phyloP scores from a whole-genome alignment of 2,797 vertebrate genomes.

The Pteronotus mesoamericanus region DNA sequence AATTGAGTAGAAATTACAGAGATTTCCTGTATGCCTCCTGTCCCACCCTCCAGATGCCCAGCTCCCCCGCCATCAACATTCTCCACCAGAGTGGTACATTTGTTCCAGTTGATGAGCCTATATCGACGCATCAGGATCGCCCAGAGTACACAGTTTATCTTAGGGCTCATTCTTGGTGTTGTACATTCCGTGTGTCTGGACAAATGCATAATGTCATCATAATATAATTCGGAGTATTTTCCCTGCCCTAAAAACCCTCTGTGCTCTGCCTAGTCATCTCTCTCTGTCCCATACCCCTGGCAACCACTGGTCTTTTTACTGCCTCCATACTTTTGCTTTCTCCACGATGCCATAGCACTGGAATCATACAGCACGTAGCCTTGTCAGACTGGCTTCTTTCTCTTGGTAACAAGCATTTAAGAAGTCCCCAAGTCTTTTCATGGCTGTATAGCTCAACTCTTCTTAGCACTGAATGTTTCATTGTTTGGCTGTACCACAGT shows the following conservation, averaged over 20 bases:
- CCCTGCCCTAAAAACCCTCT: background rate
- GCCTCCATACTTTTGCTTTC: background rate
- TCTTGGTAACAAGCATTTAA: background rate
- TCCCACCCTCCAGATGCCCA: background rate
- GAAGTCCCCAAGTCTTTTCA: background rate
- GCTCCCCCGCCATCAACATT: background rate
- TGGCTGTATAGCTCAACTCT: background rate
- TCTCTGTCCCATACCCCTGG: background rate
- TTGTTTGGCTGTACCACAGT: background rate
- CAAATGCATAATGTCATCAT: background rate
- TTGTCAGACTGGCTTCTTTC: background rate
- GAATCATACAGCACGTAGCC: background rate
- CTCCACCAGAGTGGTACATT: rapidly evolving
- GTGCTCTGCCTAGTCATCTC: background rate
- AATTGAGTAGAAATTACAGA: background rate
- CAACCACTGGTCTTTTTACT: background rate
- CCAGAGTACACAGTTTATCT: background rate
- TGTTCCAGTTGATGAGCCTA: background rate
- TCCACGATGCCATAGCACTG: background rate
- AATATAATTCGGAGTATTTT: background rate
- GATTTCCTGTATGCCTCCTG: background rate
- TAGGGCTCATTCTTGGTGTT: background rate
- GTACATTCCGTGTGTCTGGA: background rate
- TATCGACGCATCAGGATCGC: background rate
- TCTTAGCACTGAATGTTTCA: background rate